These are phyloP conservation scores for Henicopernis longicauda DNA, from an alignment of 2,113 vertebrate species.

Conservation along the genomic window DNA sequence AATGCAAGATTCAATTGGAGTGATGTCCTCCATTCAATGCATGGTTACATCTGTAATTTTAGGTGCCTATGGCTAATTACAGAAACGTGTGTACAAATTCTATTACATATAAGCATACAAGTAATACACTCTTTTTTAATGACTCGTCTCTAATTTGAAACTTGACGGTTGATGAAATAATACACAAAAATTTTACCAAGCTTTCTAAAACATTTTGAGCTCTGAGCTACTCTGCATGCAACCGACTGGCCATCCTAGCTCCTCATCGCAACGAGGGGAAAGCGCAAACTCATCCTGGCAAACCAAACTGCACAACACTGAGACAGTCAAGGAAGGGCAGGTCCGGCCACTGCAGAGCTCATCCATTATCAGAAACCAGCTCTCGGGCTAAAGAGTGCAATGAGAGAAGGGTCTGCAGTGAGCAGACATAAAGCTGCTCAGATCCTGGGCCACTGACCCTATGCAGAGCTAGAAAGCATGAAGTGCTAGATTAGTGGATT, in stretches of 20 bases:
- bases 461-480: background rate
- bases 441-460: background rate
- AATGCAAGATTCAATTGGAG: background rate
- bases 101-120: background rate
- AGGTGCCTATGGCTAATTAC: background rate
- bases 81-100: background rate
- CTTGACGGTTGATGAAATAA: background rate
- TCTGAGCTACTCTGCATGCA: background rate
- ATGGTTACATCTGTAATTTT: background rate
- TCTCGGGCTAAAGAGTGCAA: background rate
- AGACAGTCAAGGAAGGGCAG: background rate
- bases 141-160: background rate
- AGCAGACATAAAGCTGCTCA: background rate
- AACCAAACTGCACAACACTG: background rate
- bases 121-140: background rate
- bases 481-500: background rate
- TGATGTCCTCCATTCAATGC: background rate
- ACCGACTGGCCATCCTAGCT: background rate
- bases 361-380: background rate
- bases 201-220: background rate
- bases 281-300: background rate
- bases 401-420: background rate
- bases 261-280: background rate
- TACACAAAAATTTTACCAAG: background rate
- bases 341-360: background rate